These are phyloP conservation scores for Cololabis saira DNA, from an alignment of 2,113 vertebrate species.

Conservation along the genomic window DNA sequence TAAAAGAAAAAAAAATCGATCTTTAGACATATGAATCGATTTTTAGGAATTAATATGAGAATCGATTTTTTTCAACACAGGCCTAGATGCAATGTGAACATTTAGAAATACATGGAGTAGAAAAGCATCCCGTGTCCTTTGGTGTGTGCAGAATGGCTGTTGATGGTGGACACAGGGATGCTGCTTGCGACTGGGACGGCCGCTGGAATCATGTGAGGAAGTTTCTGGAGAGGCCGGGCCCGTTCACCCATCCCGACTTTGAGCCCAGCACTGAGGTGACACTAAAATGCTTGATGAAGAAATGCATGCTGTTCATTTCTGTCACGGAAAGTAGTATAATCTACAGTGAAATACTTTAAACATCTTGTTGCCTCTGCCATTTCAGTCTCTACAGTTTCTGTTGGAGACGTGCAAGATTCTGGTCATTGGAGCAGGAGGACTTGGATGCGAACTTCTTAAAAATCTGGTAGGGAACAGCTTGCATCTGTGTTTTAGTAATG, in stretches of 20 bases:
- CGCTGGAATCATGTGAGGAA: slow-evolving; percentile 98
- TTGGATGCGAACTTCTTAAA: slow-evolving; percentile 97
- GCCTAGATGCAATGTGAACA: too few species aligned
- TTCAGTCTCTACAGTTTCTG: slow-evolving; percentile 91
- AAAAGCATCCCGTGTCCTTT: slow-evolving; percentile 1
- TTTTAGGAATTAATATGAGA: too few species aligned
- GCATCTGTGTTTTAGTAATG: not conserved
- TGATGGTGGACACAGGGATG: slow-evolving; percentile 92
- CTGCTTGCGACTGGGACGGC: slow-evolving; percentile 92
- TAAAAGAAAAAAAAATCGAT: too few species aligned
- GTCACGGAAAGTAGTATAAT: not conserved
- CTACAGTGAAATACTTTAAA: not conserved
- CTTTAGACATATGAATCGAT: too few species aligned
- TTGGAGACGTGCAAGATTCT: slow-evolving; percentile 95
- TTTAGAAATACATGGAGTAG: not conserved
- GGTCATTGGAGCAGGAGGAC: slow-evolving; percentile 94
- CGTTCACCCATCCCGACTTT: slow-evolving; percentile 99
- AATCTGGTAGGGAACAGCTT: slow-evolving; percentile 85
- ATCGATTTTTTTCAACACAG: too few species aligned
- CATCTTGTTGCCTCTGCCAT: not conserved
- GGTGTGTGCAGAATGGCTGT: slow-evolving; percentile 95
- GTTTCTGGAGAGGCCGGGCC: slow-evolving; percentile 96
- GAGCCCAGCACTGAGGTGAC: slow-evolving; percentile 95
- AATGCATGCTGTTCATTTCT: not conserved
- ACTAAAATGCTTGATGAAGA: not conserved